Conservation (phyloP, 2,797 vertebrate species). For the Platalea minor region DNA sequence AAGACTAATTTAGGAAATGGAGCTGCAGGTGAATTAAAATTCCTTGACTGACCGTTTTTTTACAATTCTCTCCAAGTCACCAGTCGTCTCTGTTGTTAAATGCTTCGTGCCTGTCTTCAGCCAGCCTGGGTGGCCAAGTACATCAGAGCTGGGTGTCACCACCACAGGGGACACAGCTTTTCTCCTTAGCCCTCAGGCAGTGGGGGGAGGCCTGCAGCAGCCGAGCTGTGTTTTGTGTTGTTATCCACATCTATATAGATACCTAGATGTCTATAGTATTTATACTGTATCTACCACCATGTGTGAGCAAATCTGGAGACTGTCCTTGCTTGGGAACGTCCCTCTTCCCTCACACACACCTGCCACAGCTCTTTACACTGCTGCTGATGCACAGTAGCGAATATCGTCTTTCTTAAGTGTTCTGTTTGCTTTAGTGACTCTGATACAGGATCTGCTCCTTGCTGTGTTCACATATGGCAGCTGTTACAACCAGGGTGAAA, state of each 20-base stretch:
- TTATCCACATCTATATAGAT: neutral
- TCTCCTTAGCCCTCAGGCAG: neutral
- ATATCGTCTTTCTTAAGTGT: neutral
- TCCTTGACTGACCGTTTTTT: neutral
- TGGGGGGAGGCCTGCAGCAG: neutral
- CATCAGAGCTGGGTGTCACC: neutral
- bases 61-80: neutral
- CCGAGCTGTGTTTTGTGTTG: neutral
- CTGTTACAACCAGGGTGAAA: neutral
- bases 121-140: neutral
- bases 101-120: neutral
- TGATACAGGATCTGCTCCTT: neutral
- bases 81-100: neutral
- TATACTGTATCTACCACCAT: neutral
- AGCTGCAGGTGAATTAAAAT: neutral
- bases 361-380: neutral
- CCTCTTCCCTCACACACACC: neutral
- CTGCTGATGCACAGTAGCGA: neutral
- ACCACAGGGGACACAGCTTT: neutral
- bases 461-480: neutral
- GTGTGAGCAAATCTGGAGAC: neutral
- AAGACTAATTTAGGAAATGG: neutral
- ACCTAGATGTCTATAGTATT: neutral
- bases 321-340: neutral
- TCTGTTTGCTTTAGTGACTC: neutral